A percentile compares a stretch with the other conserved stretches of the same genome.
These are phyloP conservation scores for Spodoptera picta DNA, from an alignment of 2,888 invertebrate species.

Conservation along the genomic window DNA sequence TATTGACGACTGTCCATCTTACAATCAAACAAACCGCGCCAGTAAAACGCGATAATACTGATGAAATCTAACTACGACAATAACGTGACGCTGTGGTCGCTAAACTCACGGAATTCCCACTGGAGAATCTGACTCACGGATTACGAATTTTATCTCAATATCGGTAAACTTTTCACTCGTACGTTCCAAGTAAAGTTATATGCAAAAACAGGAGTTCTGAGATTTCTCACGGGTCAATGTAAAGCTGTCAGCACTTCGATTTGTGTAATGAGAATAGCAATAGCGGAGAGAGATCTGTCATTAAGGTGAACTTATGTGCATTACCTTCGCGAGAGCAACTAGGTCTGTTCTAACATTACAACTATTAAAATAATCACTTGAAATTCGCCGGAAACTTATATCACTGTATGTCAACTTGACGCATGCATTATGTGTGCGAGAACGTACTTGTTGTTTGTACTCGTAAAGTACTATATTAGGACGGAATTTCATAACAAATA, in stretches of 20 bases:
- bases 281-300: conserved; percentile 34
- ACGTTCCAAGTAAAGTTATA: conserved; percentile 9
- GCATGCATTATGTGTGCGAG: neutral
- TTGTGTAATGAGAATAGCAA: conserved; percentile 46
- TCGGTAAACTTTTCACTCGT: conserved; percentile 30
- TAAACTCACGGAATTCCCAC: conserved; percentile 20
- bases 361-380: conserved; percentile 7
- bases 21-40: conserved; percentile 12
- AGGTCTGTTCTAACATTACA: conserved; percentile 6
- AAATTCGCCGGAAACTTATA: conserved; percentile 13
- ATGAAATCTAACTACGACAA: too few relatives aligned
- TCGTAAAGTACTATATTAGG: conserved; percentile 44
- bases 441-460: conserved; percentile 11
- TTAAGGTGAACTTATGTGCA: conserved; percentile 59
- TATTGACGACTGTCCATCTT: conserved; percentile 16
- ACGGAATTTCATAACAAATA: conserved; percentile 36
- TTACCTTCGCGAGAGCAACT: conserved; percentile 29
- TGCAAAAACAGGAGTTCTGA: conserved; percentile 4
- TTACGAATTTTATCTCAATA: conserved; percentile 28
- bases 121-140: conserved; percentile 29
- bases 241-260: conserved; percentile 9
- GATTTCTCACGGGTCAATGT: conserved; percentile 22
- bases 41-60: conserved; percentile 11
- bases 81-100: too few relatives aligned
- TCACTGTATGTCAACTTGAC: conserved; percentile 10